phyloP scores from a whole-genome alignment of 2,888 invertebrate species.

The Craniophora ligustri region DNA sequence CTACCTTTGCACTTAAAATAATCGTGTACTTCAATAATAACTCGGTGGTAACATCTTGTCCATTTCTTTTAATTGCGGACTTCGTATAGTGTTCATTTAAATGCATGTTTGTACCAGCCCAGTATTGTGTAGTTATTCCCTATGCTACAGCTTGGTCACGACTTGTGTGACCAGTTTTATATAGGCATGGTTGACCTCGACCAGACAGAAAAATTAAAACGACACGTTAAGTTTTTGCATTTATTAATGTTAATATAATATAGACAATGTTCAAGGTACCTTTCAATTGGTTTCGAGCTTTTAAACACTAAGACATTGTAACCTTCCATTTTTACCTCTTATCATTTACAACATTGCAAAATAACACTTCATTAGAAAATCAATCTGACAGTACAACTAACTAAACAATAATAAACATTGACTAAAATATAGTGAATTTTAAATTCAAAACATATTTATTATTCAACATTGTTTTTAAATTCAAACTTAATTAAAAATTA shows the following conservation, averaged over 20 bases:
- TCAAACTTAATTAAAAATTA: conserved; percentile 82
- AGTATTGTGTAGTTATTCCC: no score
- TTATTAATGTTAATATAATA: conserved; percentile 89
- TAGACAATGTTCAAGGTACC: conserved; percentile 89
- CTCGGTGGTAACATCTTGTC: no score
- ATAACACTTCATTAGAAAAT: conserved; percentile 83
- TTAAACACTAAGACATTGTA: conserved; percentile 86
- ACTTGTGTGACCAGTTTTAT: no score
- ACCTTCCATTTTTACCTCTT: conserved; percentile 82
- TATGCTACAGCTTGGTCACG: no score
- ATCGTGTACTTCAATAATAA: no score
- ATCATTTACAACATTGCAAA: conserved; percentile 85
- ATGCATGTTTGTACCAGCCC: no score
- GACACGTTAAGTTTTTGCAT: conserved; percentile 74
- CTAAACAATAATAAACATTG: conserved; percentile 82
- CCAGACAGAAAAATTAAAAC: conserved; percentile 63
- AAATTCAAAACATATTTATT: conserved; percentile 78
- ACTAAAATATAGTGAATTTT: conserved; percentile 86
- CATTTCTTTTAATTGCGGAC: no score
- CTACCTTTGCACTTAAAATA: no score
- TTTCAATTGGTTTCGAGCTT: conserved; percentile 88
- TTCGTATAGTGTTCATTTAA: no score
- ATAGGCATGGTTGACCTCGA: no score
- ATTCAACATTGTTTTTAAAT: conserved; percentile 73
- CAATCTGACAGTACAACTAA: conserved; percentile 81